Conservation (phyloP, 2,888 invertebrate genomes). For the Dasysyrphus albostriatus region DNA sequence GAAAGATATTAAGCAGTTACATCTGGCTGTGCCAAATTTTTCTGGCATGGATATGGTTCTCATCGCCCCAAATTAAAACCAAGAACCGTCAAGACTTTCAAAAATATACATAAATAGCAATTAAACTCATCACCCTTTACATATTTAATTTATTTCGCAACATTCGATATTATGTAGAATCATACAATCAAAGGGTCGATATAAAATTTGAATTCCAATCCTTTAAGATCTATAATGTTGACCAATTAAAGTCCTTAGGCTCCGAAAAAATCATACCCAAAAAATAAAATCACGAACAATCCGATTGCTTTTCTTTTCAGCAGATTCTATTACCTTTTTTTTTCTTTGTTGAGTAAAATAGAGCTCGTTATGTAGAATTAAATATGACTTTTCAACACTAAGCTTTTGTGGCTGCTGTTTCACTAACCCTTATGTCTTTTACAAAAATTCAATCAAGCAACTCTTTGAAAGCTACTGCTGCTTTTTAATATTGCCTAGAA, state of each 20-base stretch:
- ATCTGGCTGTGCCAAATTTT: too few species aligned
- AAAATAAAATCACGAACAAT: not conserved
- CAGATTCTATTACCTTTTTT: not conserved
- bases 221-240: too few species aligned
- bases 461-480: not conserved
- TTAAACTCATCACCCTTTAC: not conserved
- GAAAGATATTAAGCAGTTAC: too few species aligned
- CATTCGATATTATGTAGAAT: too few species aligned
- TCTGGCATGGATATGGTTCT: too few species aligned
- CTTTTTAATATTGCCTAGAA: not conserved
- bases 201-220: too few species aligned
- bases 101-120: too few species aligned
- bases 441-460: not conserved
- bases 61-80: too few species aligned
- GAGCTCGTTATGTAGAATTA: conserved; percentile 3
- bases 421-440: not conserved
- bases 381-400: conserved; percentile 17
- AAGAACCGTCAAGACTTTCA: too few species aligned
- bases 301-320: not conserved
- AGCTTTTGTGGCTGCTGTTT: not conserved
- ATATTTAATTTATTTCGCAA: not conserved
- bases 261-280: too few species aligned
- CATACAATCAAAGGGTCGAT: too few species aligned
- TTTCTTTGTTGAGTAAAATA: not conserved
- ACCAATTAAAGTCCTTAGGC: too few species aligned